These are phyloP conservation scores for Carduelis carduelis DNA, from an alignment of 2,797 vertebrate species.

Conservation along the genomic window DNA sequence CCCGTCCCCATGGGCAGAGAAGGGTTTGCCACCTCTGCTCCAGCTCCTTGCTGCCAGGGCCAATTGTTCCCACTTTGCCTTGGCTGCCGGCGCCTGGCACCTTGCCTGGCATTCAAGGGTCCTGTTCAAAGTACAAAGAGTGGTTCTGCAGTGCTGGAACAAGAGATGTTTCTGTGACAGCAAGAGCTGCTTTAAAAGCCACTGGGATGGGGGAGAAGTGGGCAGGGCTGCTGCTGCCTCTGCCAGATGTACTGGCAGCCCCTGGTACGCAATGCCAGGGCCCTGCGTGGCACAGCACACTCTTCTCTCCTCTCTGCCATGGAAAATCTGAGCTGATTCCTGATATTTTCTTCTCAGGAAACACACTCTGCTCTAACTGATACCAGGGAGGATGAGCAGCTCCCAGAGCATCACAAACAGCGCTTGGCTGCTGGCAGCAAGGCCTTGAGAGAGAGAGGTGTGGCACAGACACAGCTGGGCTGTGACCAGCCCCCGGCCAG, in stretches of 20 bases:
- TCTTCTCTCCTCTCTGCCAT: background rate
- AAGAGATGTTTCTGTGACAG: conserved; percentile 4
- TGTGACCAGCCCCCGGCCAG: background rate
- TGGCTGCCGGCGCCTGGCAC: background rate
- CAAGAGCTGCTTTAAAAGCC: background rate
- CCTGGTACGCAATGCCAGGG: rapidly evolving
- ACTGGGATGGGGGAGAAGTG: background rate
- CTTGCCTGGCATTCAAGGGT: background rate
- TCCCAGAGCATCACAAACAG: background rate
- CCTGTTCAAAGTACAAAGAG: conserved; percentile 24
- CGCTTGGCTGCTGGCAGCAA: background rate
- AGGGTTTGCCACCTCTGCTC: background rate
- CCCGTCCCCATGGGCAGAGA: rapidly evolving
- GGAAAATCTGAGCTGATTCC: background rate
- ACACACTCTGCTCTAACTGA: background rate
- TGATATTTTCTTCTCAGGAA: background rate
- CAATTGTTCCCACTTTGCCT: background rate
- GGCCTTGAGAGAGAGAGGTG: background rate
- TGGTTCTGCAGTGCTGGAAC: background rate
- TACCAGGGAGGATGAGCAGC: background rate
- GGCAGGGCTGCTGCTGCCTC: background rate
- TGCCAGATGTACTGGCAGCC: background rate
- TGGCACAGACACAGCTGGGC: background rate
- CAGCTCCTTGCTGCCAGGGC: background rate
- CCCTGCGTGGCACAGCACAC: background rate